Evolutionary conservation across 2,797 vertebrate genomes (phyloP).

Genomic region (Sebastes nivosus): DNA sequence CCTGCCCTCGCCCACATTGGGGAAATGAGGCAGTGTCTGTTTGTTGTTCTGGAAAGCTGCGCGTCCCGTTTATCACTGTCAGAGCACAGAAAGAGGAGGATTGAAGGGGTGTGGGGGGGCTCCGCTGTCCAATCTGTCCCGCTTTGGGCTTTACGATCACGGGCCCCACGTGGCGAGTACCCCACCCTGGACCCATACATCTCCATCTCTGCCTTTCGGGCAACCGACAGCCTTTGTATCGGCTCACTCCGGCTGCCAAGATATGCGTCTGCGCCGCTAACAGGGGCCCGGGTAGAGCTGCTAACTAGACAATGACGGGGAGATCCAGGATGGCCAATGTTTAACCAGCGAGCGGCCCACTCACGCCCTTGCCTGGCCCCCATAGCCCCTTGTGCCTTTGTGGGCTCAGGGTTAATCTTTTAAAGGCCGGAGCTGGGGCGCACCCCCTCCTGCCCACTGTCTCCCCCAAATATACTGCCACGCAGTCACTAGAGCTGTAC

Average conservation of each 20-base stretch:
- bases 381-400: conserved; percentile 69
- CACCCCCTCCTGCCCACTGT: conserved; percentile 65
- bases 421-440: conserved; percentile 55
- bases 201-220: conserved; percentile 77
- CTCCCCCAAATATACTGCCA: conserved; percentile 74
- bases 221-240: conserved; percentile 71
- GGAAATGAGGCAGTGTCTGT: conserved; percentile 82
- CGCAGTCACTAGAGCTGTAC: conserved; percentile 77
- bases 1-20: conserved; percentile 80
- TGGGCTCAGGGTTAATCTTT: conserved; percentile 79
- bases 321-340: conserved; percentile 69
- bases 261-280: conserved; percentile 70
- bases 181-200: conserved; percentile 76
- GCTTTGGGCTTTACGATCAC: conserved; percentile 68
- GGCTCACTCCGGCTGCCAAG: conserved; percentile 78
- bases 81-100: conserved; percentile 62
- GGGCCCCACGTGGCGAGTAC: conserved; percentile 74
- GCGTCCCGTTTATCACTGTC: conserved; percentile 79
- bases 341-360: conserved; percentile 78
- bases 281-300: conserved; percentile 52
- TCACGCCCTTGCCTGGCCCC: conserved; percentile 61
- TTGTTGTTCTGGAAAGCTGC: conserved; percentile 75
- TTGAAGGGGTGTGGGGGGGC: conserved; percentile 18
- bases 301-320: conserved; percentile 81
- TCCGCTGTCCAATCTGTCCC: conserved; percentile 75